A percentile compares a stretch with the other conserved stretches of the same genome.
Conservation (phyloP, 2,113 vertebrate genomes). For the Rhynchomys soricoides region DNA sequence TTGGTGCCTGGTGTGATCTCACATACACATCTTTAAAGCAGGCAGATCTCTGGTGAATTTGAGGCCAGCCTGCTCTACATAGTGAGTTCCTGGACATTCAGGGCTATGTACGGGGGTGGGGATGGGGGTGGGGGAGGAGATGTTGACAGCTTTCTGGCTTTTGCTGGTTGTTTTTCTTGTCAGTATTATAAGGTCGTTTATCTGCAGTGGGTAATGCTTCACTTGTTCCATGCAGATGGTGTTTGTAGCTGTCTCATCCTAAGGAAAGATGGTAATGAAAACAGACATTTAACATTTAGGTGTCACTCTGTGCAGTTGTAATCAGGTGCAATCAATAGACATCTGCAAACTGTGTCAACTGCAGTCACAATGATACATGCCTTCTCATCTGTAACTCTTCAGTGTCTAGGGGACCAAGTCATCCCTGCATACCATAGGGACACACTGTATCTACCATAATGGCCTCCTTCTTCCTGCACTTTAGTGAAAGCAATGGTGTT, state of each 20-base stretch:
- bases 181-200: background rate
- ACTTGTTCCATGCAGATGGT: background rate
- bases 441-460: background rate
- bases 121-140: fast-evolving
- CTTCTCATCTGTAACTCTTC: background rate
- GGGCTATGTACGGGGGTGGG: no score
- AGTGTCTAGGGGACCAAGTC: background rate
- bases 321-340: background rate
- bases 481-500: background rate
- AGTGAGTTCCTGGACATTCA: background rate
- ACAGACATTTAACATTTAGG: background rate
- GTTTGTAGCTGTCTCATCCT: background rate
- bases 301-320: background rate
- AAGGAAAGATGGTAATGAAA: background rate
- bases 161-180: background rate
- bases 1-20: background rate
- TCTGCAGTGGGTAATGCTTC: background rate
- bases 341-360: background rate
- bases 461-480: background rate
- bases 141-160: background rate
- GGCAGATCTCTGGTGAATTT: background rate
- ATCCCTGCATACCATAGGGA: background rate
- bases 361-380: background rate
- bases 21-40: background rate
- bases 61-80: background rate